Evolutionary conservation across 2,113 vertebrate species (phyloP).

Genomic region (Panthera uncia): DNA sequence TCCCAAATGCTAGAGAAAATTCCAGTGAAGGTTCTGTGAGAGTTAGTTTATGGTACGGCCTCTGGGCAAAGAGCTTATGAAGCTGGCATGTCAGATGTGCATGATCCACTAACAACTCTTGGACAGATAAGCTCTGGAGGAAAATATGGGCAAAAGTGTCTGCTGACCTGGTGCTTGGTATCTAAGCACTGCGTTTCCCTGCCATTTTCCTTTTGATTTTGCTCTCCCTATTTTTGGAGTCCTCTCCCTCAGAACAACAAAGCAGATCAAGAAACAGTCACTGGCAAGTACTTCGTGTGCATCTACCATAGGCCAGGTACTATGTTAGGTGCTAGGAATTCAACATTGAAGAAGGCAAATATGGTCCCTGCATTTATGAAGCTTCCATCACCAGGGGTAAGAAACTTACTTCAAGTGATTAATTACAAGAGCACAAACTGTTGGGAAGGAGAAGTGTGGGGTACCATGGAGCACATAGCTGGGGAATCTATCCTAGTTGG

Average conservation of each 20-base stretch:
- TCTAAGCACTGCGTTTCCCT: neutral
- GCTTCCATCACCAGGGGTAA: neutral
- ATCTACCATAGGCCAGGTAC: neutral
- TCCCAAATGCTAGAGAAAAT: slow-evolving; percentile 24
- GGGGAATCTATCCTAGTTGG: neutral
- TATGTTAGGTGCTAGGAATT: neutral
- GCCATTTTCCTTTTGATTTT: slow-evolving; percentile 31
- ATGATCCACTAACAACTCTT: neutral
- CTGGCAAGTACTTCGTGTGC: neutral
- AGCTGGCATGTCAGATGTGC: neutral
- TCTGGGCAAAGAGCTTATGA: neutral
- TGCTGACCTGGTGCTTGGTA: neutral
- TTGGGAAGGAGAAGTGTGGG: neutral
- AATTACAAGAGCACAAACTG: neutral
- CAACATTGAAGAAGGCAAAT: neutral
- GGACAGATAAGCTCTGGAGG: neutral
- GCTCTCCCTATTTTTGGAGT: neutral
- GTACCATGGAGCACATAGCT: neutral
- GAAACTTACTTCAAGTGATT: neutral
- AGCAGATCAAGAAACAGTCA: slow-evolving; percentile 31
- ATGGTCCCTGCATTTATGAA: neutral
- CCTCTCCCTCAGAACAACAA: neutral
- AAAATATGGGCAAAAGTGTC: neutral
- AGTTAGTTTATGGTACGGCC: neutral
- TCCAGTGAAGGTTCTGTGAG: neutral